Base-by-base conservation (phyloP, 2,888 invertebrate species). In the Mythimna ferrago region DNA sequence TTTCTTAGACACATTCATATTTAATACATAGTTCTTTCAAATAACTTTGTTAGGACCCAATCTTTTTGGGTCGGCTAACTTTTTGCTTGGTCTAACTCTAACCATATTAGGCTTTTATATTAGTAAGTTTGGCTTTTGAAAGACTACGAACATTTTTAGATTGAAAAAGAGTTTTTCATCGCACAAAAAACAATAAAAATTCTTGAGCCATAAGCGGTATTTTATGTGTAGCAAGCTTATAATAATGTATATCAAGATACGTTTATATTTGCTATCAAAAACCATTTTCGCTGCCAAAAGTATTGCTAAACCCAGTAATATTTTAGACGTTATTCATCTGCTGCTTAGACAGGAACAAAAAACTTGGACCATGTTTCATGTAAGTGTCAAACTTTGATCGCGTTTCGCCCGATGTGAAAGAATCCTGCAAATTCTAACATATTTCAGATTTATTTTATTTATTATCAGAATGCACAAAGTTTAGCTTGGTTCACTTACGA, bases 341-440 rank as follows among this genome's bases (percentile, higher is more conserved):
- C 58, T 72, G 10, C 62, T 68, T 80, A 73, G 63, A 63, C 71
- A 68, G 67, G 64, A 70, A 75, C 71, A 65, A 84, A 81, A 71
- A 82, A 82, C 73, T 83, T 21, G 32, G 53, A 38, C 60, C 74
- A 86, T 84, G 58, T 63, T 81, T 84, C 73, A 78, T 71, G 48
- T 58, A 66, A 71, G 68, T 77, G 84, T 86, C 86, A 73, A 84
- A 84, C 51, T 86, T 86, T 64, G 76, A 84, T 74, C 76, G 71
- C 67, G 58, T 71, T 73, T 65, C 61, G 32, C 32, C 21, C 58
- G 35, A 78, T 64, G 66, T 60, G 67, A 58, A 78, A 78, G 81
- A 76, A 70, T 85, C 71, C 72, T 57, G 72, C 68, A 70, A 78
- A 85, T 65, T 44, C 66, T 71, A 78, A 82, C 73, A 73, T 85